Conservation (phyloP, 2,113 vertebrate species). For the Candoia aspera region DNA sequence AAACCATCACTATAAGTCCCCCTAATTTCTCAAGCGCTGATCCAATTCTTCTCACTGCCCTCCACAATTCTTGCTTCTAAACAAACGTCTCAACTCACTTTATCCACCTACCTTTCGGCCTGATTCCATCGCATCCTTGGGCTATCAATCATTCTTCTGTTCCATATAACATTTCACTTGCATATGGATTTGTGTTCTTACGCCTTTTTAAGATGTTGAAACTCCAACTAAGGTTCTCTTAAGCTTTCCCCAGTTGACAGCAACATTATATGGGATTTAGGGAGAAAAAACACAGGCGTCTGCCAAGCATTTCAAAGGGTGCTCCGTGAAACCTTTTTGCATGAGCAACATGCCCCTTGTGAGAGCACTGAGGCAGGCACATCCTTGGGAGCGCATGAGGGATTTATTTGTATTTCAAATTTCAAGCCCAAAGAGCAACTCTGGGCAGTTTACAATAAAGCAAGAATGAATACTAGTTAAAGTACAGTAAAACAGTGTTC, state of each 20-base stretch:
- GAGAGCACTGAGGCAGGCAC: not conserved
- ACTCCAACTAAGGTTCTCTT: constrained; percentile 11
- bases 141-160: not conserved
- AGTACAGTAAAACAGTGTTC: no score
- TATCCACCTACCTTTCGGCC: not conserved
- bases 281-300: not conserved
- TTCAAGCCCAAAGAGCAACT: no score
- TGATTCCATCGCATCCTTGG: not conserved
- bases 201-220: not conserved
- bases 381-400: not conserved
- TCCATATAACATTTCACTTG: fast-evolving
- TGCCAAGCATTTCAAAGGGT: not conserved
- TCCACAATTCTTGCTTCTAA: not conserved
- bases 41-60: not conserved
- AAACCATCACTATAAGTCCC: not conserved
- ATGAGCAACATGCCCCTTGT: not conserved
- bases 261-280: constrained; percentile 22
- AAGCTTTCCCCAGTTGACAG: constrained; percentile 33
- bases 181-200: not conserved
- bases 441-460: no score
- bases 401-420: not conserved
- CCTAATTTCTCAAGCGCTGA: not conserved
- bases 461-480: no score
- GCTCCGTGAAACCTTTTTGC: not conserved
- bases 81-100: not conserved